Conservation (phyloP, 2,113 vertebrate species). For the Oceanodroma tethys region DNA sequence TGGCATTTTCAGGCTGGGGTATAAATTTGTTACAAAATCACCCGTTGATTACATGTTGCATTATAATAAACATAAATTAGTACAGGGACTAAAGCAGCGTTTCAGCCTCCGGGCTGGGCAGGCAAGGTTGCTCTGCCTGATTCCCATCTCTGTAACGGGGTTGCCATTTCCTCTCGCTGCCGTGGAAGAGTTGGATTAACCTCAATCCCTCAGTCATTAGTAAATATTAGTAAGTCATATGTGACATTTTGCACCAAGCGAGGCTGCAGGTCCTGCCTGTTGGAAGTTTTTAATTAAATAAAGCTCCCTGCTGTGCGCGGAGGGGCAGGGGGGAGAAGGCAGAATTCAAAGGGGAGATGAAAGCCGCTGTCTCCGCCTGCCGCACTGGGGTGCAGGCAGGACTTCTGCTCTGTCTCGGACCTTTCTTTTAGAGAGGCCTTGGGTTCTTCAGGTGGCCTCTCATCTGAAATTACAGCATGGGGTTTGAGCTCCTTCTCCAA, state of each 20-base stretch:
- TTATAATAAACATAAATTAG: not conserved
- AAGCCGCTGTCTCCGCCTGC: not conserved
- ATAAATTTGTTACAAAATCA: not conserved
- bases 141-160: not conserved
- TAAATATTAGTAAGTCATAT: not conserved
- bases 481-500: not conserved
- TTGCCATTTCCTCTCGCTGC: not conserved
- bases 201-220: not conserved
- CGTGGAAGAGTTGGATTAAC: not conserved
- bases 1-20: not conserved
- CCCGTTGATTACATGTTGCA: not conserved
- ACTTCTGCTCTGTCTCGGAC: not conserved
- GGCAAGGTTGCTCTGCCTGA: not conserved
- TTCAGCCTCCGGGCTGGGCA: not conserved
- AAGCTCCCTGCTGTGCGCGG: not conserved
- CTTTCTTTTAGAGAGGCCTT: not conserved
- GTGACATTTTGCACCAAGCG: slow-evolving; percentile 42
- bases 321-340: not conserved
- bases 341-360: slow-evolving; percentile 15
- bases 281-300: slow-evolving; percentile 53
- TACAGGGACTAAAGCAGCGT: not conserved
- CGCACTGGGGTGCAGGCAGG: fast-evolving
- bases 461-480: not conserved
- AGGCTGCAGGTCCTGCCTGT: slow-evolving; percentile 2
- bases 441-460: not conserved